Evolutionary conservation across 2,888 invertebrate genomes (phyloP).

Genomic region (Syritta pipiens): DNA sequence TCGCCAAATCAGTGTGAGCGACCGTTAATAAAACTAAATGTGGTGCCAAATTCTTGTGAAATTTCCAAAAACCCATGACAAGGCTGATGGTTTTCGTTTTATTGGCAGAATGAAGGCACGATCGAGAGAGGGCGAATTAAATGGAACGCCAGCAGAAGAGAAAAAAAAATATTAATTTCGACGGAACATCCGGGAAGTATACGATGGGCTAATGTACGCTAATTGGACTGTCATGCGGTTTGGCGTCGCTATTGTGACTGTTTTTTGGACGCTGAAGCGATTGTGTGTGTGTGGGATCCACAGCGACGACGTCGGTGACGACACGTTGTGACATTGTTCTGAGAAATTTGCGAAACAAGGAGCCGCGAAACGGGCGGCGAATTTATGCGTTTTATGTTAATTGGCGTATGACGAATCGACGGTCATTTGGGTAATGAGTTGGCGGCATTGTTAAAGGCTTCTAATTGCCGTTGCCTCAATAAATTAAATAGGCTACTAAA

Average conservation of each 20-base stretch:
- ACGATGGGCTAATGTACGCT: conserved; percentile 58
- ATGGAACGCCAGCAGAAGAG: conserved; percentile 37
- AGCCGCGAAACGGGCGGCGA: conserved; percentile 28
- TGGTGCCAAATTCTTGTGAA: conserved; percentile 61
- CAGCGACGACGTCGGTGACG: conserved; percentile 3
- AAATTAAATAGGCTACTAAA: too few relatives aligned
- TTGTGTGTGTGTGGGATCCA: conserved; percentile 43
- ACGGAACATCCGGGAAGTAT: conserved; percentile 66
- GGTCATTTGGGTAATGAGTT: conserved; percentile 29
- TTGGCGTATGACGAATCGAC: conserved; percentile 61
- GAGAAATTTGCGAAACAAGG: conserved; percentile 45
- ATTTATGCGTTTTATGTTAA: conserved; percentile 53
- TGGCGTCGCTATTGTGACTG: conserved; percentile 49
- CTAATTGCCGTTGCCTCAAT: not conserved
- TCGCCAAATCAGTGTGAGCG: conserved; percentile 19
- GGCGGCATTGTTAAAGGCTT: conserved; percentile 8
- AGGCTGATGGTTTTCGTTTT: conserved; percentile 9
- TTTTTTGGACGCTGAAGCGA: not conserved
- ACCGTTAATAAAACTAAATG: conserved; percentile 46
- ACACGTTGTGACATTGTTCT: conserved; percentile 59
- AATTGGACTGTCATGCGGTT: conserved; percentile 69
- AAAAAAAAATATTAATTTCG: conserved; percentile 17
- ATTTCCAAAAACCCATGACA: conserved; percentile 37
- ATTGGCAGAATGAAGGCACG: too few relatives aligned
- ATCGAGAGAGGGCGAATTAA: conserved; percentile 13